Conservation (phyloP, 2,797 vertebrate genomes). For the Oreonectes daqikongensis region DNA sequence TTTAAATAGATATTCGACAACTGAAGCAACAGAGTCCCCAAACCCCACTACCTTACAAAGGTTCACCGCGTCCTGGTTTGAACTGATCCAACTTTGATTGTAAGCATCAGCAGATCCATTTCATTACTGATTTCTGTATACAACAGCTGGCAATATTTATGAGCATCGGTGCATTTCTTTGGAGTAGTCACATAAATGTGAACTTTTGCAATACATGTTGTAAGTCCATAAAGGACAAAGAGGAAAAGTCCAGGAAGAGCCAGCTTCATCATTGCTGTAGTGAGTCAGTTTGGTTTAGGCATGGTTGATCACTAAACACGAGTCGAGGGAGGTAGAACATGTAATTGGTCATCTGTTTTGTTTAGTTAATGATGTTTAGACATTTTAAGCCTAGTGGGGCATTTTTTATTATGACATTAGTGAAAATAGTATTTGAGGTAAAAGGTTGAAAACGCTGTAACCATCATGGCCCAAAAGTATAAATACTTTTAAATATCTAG, state of each 20-base stretch:
- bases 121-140: conserved; percentile 16
- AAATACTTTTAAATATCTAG: too few relatives aligned
- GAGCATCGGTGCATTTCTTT: conserved; percentile 15
- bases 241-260: background rate
- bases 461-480: too few relatives aligned
- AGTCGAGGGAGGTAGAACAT: too few relatives aligned
- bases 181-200: background rate
- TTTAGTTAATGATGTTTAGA: too few relatives aligned
- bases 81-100: conserved; percentile 17
- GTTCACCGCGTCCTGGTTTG: conserved; percentile 25
- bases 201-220: too few relatives aligned
- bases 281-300: background rate
- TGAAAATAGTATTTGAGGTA: too few relatives aligned
- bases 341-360: too few relatives aligned
- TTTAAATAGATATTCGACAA: background rate
- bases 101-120: background rate
- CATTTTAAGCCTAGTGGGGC: too few relatives aligned
- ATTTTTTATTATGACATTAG: too few relatives aligned
- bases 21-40: too few relatives aligned
- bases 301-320: background rate
- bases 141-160: conserved; percentile 28
- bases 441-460: too few relatives aligned
- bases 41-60: too few relatives aligned
- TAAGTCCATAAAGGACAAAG: background rate
- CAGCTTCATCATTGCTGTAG: conserved; percentile 11